Conservation (phyloP, 2,797 vertebrate genomes). For the Ctenopoma kingsleyae region DNA sequence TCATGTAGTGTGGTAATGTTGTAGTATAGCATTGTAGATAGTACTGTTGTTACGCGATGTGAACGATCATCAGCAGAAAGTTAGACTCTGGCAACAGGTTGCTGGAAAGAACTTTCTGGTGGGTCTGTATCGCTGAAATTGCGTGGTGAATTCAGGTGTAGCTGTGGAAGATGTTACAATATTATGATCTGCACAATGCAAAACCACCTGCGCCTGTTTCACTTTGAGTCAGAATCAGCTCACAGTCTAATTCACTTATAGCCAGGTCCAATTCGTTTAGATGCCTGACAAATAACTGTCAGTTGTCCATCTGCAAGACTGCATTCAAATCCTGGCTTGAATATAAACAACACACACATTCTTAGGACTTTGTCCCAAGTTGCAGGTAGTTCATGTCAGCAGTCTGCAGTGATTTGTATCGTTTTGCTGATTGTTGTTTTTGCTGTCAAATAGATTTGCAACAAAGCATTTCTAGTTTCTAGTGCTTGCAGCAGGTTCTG, state of each 20-base stretch:
- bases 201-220: background rate
- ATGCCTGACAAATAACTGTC: background rate
- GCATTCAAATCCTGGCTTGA: background rate
- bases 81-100: constrained; percentile 61
- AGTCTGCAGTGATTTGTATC: constrained; percentile 6
- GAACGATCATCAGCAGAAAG: constrained; percentile 26
- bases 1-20: background rate
- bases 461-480: constrained; percentile 26
- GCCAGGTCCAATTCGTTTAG: background rate
- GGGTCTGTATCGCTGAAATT: background rate
- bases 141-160: background rate
- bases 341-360: constrained; percentile 3
- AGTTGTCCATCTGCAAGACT: background rate
- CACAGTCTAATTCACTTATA: background rate
- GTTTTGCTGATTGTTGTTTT: constrained; percentile 25
- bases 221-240: background rate
- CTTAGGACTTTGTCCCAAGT: background rate
- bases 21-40: background rate
- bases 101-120: constrained; percentile 30
- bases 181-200: background rate
- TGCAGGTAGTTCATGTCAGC: constrained; percentile 19
- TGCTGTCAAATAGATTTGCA: constrained; percentile 44
- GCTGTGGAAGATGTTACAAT: background rate
- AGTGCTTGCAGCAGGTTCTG: constrained; percentile 24
- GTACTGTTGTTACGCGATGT: background rate